phyloP scores from a whole-genome alignment of 2,797 vertebrate species.

The Mormyrops boulengeri region DNA sequence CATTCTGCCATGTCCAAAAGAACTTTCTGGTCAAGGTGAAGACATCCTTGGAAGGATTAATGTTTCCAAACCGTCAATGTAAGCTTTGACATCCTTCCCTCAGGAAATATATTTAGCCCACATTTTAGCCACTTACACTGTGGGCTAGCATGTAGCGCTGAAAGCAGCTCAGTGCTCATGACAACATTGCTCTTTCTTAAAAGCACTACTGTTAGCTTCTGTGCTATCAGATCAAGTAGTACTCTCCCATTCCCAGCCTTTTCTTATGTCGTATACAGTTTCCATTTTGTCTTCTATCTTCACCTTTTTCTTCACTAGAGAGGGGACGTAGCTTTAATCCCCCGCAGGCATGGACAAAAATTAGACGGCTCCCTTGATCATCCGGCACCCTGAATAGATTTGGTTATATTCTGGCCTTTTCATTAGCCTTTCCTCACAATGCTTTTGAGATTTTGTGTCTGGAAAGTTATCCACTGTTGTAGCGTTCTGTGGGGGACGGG shows the following conservation, averaged over 20 bases:
- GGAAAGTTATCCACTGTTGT: constrained; percentile 1
- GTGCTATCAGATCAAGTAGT: neutral
- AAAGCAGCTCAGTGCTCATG: neutral
- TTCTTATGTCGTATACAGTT: neutral
- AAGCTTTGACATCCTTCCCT: neutral
- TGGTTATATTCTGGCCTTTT: constrained; percentile 44
- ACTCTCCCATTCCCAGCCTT: neutral
- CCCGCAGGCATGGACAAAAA: constrained; percentile 35
- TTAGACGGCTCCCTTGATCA: constrained; percentile 39
- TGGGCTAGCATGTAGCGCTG: neutral
- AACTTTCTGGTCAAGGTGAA: neutral
- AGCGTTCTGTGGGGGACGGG: neutral
- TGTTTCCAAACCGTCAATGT: neutral
- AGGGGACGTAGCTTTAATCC: constrained; percentile 27
- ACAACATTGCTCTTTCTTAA: neutral
- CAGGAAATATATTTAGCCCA: neutral
- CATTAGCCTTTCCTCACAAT: constrained; percentile 35
- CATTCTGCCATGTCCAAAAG: neutral
- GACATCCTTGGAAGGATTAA: neutral
- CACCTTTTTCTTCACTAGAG: constrained; percentile 9
- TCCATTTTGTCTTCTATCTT: neutral
- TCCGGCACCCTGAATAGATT: constrained; percentile 38
- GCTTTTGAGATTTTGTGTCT: constrained; percentile 27
- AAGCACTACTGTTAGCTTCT: neutral
- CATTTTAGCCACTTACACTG: neutral